phyloP scores from a whole-genome alignment of 2,113 vertebrate species.

The Crotalus viridis region DNA sequence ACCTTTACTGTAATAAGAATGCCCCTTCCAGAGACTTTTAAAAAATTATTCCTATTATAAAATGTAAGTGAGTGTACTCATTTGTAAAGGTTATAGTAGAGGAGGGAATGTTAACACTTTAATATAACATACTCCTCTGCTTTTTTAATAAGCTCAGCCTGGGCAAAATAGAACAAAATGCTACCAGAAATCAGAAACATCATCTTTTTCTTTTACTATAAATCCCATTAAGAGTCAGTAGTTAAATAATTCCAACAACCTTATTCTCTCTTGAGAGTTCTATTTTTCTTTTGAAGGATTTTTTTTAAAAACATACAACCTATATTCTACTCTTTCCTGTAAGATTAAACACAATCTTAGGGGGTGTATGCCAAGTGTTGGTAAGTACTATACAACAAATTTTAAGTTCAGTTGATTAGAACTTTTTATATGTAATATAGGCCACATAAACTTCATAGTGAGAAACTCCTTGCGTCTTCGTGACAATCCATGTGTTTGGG shows the following conservation, averaged over 20 bases:
- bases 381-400: background rate
- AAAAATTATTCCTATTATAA: constrained; percentile 68
- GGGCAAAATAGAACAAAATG: constrained; percentile 40
- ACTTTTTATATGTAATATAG: background rate
- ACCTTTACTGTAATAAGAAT: constrained; percentile 70
- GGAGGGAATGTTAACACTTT: constrained; percentile 52
- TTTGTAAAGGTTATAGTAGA: constrained; percentile 69
- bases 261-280: background rate
- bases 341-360: background rate
- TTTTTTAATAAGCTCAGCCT: constrained; percentile 63
- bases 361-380: background rate
- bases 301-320: background rate
- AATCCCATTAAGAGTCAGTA: constrained; percentile 28
- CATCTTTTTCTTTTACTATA: constrained; percentile 38
- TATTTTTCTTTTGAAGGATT: background rate
- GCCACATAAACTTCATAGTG: background rate
- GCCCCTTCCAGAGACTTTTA: constrained; percentile 72
- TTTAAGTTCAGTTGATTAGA: background rate
- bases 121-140: constrained; percentile 60
- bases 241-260: constrained; percentile 7
- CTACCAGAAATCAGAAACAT: constrained; percentile 45
- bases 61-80: constrained; percentile 67
- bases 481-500: background rate
- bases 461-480: background rate
- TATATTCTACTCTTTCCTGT: rapidly evolving